Percentiles rank a stretch among this genome's conserved stretches.
These are phyloP conservation scores for Tenebrio molitor DNA, from an alignment of 1,140 invertebrate species.

Conservation along the genomic window DNA sequence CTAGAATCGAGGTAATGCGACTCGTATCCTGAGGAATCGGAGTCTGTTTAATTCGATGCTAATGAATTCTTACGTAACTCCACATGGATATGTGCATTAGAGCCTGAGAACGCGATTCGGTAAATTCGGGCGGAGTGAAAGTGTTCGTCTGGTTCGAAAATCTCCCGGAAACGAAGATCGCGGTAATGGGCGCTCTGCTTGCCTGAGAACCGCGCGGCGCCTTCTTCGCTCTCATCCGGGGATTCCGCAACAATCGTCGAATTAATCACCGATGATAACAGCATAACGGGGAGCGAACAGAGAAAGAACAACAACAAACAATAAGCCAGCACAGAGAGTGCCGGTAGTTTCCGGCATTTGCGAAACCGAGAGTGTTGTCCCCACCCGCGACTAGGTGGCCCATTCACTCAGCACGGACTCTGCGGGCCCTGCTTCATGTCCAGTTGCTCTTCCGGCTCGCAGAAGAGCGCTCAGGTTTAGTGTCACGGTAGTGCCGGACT, in stretches of 20 bases:
- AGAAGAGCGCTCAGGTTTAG: constrained; percentile 56
- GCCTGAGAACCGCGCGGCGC: not conserved
- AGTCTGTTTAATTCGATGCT: no score
- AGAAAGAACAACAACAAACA: constrained; percentile 49
- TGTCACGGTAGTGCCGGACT: constrained; percentile 52
- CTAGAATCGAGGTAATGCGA: no score
- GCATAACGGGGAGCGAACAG: constrained; percentile 8
- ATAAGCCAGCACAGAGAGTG: constrained; percentile 9
- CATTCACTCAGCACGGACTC: constrained; percentile 57
- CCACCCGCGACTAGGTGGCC: constrained; percentile 53
- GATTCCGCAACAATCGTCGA: constrained; percentile 34
- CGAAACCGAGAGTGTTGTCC: constrained; percentile 57
- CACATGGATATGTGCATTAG: constrained; percentile 7
- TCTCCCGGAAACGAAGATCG: constrained; percentile 17
- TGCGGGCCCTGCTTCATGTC: constrained; percentile 51
- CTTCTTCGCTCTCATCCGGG: not conserved
- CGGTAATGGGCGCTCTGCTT: not conserved
- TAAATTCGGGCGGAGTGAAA: constrained; percentile 16
- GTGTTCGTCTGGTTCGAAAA: constrained; percentile 1
- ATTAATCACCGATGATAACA: constrained; percentile 16
- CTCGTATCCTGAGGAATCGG: no score
- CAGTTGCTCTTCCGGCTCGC: constrained; percentile 62
- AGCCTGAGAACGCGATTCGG: constrained; percentile 15
- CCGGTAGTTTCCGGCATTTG: constrained; percentile 61
- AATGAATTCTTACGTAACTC: constrained; percentile 16